Evolutionary conservation across 2,113 vertebrate genomes (phyloP).

Genomic region (Pungitius pungitius): DNA sequence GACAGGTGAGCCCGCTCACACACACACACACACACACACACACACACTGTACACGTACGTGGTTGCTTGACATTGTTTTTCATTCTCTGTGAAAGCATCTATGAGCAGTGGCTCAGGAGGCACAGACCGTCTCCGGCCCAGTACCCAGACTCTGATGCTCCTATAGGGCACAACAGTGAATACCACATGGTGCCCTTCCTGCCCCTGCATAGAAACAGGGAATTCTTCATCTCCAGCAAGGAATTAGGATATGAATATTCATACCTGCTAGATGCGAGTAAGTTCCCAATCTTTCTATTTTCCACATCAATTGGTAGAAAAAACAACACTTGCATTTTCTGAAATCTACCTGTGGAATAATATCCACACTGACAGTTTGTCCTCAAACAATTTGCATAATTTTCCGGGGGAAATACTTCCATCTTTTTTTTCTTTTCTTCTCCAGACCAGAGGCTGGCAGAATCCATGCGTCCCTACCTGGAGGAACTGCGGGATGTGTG

Average conservation of each 20-base stretch:
- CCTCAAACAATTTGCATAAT: background rate
- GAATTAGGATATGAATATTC: slow-evolving; percentile 94
- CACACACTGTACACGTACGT: too few relatives aligned
- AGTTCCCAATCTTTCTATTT: slow-evolving; percentile 49
- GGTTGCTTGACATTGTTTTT: slow-evolving; percentile 6
- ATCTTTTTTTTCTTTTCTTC: background rate
- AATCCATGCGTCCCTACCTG: slow-evolving; percentile 82
- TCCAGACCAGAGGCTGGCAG: slow-evolving; percentile 78
- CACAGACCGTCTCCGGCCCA: slow-evolving; percentile 83
- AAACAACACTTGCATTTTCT: background rate
- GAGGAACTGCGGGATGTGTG: slow-evolving; percentile 84
- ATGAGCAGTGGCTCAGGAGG: slow-evolving; percentile 92
- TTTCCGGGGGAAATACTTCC: background rate
- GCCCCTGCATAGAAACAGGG: slow-evolving; percentile 89
- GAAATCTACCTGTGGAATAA: background rate
- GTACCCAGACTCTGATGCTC: slow-evolving; percentile 89
- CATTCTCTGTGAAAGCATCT: slow-evolving; percentile 82
- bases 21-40: slow-evolving; percentile 1
- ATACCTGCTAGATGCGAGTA: slow-evolving; percentile 87
- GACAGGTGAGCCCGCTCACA: slow-evolving; percentile 86
- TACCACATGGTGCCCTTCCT: slow-evolving; percentile 96
- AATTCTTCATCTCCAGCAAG: slow-evolving; percentile 89
- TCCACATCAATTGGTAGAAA: background rate
- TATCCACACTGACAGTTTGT: too few relatives aligned
- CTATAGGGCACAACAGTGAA: slow-evolving; percentile 93